phyloP scores from a whole-genome alignment of 2,888 invertebrate species.

The Plemyria rubiginata region DNA sequence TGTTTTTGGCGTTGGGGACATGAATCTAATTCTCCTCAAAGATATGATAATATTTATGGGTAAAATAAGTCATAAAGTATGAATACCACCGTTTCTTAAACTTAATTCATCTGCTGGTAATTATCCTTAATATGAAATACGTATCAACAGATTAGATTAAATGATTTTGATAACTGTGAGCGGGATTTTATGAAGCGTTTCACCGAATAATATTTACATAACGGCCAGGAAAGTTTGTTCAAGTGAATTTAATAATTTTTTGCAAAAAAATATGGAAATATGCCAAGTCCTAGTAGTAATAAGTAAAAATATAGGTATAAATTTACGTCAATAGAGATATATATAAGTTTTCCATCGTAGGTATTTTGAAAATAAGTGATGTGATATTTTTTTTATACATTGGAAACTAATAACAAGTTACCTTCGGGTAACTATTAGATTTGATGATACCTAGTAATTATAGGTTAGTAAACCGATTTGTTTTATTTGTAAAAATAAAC shows the following conservation, averaged over 20 bases:
- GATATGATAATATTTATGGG: slow-evolving; percentile 39
- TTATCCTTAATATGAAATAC: slow-evolving; percentile 28
- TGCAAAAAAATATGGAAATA: neutral
- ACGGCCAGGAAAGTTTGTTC: neutral
- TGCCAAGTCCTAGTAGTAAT: neutral
- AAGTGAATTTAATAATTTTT: neutral
- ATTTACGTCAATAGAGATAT: neutral
- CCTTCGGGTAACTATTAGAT: too few relatives aligned
- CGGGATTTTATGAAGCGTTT: slow-evolving; percentile 21
- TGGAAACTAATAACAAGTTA: too few relatives aligned
- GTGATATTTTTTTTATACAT: neutral
- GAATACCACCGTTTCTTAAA: slow-evolving; percentile 1
- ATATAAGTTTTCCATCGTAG: neutral
- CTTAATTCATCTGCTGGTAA: slow-evolving; percentile 23
- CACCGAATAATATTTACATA: slow-evolving; percentile 1
- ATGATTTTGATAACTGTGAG: slow-evolving; percentile 14
- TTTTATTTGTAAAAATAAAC: too few relatives aligned
- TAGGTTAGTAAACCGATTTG: too few relatives aligned
- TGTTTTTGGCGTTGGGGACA: slow-evolving; percentile 68
- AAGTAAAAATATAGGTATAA: neutral
- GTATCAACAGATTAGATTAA: slow-evolving; percentile 21
- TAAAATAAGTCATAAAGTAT: slow-evolving; percentile 5
- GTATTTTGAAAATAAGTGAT: neutral
- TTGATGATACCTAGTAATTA: too few relatives aligned
- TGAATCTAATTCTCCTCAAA: slow-evolving; percentile 61